Evolutionary conservation across 1,140 invertebrate species (phyloP), one percentile per base, ranked within the genome.

Genomic region (Aricia agestis): DNA sequence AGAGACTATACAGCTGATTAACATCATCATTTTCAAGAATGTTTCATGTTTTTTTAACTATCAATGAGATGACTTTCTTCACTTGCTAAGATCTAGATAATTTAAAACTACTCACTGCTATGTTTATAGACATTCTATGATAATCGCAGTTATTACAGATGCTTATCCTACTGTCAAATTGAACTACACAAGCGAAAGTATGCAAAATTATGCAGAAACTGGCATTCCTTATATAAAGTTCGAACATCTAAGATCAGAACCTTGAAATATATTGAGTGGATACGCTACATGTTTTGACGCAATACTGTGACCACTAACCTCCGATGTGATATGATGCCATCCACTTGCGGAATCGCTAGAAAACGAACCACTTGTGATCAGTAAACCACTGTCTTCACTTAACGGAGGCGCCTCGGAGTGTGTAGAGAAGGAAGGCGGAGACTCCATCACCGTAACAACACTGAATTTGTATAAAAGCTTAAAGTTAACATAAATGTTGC

Each of bases 331-430:
- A 79, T 92, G 92, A 86, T 92, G 93, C 82, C 87, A 91, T 82
- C 92, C 92, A 83, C 90, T 92, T 67, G 91, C 90, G 68, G 91
- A 92, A 82, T 93, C 93, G 86, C 94, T 94, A 67, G 94, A 94
- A 82, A 94, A 91, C 59, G 94, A 94, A 77, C 93, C 93, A 92
- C 93, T 94, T 74, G 93, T 94, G 82, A 94, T 90, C 69, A 94
- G 83, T 70, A 94, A 87, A 73, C 93, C 93, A 90, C 93, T 94
- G 80, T 94, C 93, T 89, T 94, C 94, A 83, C 93, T 94, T 78
- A 94, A 81, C 75, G 90, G 90, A 81, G 93, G 93, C 72, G 88
- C 92, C 81, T 94, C 93, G 70, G 93, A 94, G 82, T 93, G 92
- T 82, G 92, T 92, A 76, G 93, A 93, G 76, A 93, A 93, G 41